Evolutionary conservation across 1,140 invertebrate genomes (phyloP), one percentile per base, ranked within the genome.

Genomic region (Drosophila insularis): DNA sequence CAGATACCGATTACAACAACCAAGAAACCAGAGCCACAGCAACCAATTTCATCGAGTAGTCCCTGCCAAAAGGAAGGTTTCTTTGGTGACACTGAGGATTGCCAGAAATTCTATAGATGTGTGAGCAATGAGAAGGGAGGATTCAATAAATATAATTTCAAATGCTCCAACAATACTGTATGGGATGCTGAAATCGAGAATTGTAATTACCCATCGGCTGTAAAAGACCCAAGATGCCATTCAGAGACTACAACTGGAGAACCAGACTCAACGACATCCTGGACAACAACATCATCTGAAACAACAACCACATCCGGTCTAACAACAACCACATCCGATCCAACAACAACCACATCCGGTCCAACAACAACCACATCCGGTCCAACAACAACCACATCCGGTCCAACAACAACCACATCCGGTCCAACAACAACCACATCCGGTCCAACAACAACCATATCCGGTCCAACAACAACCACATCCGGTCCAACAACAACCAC

Each of bases 81-180:
- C 75, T 93, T 93, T 78, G 92, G 93, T 14, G 92, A 95, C 73
- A 84, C 92, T 43, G 92, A 93, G 40, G 93, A 95, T 78, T 96
- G 95, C 72, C 92, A 92, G 53, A 94, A 94, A 78, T 96, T 95
- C 85, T 95, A 94, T 68, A 92, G 95, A 77, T 95, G 95, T 86
- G 93, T 95, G 2, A 92, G 93, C 70, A 93, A 92, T 74, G 93
- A 93, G n/a, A 89, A 92, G 39, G 93, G 92, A 7, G 92, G 91
- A 32, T 95, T 92, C 78, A 93, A 76, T 13, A 93, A 93, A 78
- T 94, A 94, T 91, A 93, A 94, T 68, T 95, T 95, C 89, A 90
- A 91, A 35, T 95, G 95, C 89, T 94, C 93, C 10, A 92, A 94
- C 74, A 94, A 94, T 31, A 95, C 95, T 3, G 93, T 93, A 13